Percentiles rank a stretch among this genome's conserved stretches.
Conservation (phyloP, 1,140 invertebrate species). For the Scaptomyza hsui region DNA sequence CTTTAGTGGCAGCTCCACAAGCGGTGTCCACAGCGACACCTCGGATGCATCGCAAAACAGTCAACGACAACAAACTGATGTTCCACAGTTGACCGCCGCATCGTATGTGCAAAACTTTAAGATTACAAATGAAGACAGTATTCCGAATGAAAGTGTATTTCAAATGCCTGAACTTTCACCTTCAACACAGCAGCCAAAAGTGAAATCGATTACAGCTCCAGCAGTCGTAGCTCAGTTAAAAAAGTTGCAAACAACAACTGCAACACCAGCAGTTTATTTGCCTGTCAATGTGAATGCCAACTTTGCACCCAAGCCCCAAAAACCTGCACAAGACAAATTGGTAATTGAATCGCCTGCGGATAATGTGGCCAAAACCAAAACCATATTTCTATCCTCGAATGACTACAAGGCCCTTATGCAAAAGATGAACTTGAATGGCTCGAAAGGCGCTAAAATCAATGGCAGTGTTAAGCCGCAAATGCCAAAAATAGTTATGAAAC, state of each 20-base stretch:
- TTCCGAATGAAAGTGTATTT: conserved; percentile 9
- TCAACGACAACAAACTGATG: not conserved
- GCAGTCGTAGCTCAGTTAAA: not conserved
- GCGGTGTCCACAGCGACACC: conserved; percentile 69
- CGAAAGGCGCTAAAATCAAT: conserved; percentile 56
- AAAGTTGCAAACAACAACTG: not conserved
- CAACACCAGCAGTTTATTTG: not conserved
- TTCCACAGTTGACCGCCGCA: not conserved
- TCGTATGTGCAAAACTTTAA: conserved; percentile 5
- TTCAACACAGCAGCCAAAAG: conserved; percentile 7
- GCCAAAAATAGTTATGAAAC: conserved; percentile 81
- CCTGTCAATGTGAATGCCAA: conserved; percentile 2
- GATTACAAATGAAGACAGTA: conserved; percentile 22
- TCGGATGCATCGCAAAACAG: conserved; percentile 51
- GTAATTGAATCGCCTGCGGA: conserved; percentile 8
- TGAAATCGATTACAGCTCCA: not conserved
- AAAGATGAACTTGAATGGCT: conserved; percentile 77
- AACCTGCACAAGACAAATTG: not conserved
- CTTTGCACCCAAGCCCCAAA: conserved; percentile 2
- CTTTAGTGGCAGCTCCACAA: conserved; percentile 64
- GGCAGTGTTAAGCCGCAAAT: conserved; percentile 50
- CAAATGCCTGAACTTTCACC: conserved; percentile 3
- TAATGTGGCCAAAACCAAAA: conserved; percentile 65
- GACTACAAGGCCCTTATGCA: conserved; percentile 85
- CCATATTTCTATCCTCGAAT: conserved; percentile 85